Percentiles rank a stretch among this genome's conserved stretches.
Conservation (phyloP, 1,140 invertebrate genomes). For the Sitobion miscanthi region DNA sequence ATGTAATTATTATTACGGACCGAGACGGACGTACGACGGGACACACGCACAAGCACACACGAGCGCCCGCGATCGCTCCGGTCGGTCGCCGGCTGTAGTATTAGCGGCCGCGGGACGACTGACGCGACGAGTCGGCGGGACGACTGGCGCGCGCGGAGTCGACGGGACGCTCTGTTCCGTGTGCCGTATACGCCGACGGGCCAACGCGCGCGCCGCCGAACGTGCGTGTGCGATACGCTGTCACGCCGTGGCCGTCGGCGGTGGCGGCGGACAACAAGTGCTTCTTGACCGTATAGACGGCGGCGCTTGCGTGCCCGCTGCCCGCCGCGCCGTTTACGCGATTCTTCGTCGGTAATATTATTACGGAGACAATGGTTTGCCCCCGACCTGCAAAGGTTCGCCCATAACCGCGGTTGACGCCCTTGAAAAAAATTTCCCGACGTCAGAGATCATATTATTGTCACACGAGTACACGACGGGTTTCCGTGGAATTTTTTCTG, state of each 20-base stretch:
- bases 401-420: not conserved
- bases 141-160: constrained; percentile 32
- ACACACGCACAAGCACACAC: not conserved
- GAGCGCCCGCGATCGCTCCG: not conserved
- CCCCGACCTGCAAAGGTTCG: not conserved
- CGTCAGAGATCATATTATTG: too few relatives aligned
- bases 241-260: not conserved
- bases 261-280: constrained; percentile 31
- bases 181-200: not conserved
- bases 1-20: not conserved
- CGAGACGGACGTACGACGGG: not conserved
- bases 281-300: not conserved
- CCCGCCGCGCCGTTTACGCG: not conserved
- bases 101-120: not conserved
- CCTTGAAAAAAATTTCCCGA: not conserved
- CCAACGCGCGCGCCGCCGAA: constrained; percentile 27
- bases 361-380: too few relatives aligned
- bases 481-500: not conserved
- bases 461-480: too few relatives aligned
- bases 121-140: not conserved
- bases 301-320: not conserved
- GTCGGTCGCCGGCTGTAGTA: not conserved
- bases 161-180: constrained; percentile 10
- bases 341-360: not conserved
- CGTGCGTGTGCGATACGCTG: not conserved